Conservation (phyloP, 2,797 vertebrate species). For the Atherinosoma microstoma region DNA sequence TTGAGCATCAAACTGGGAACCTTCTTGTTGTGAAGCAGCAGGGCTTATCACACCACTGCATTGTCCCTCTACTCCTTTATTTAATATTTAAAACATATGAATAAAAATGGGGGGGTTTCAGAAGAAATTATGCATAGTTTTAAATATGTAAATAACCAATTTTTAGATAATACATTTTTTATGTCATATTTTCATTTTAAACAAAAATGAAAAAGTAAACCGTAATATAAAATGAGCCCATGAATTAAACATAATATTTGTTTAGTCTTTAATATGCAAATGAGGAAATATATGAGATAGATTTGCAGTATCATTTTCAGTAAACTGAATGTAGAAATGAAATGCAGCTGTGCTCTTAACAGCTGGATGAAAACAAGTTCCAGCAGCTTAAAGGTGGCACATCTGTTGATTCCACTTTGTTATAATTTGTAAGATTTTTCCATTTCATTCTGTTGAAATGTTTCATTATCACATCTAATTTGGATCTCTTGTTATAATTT, state of each 20-base stretch:
- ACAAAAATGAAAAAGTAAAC: neutral
- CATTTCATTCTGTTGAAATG: neutral
- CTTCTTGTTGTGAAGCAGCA: no score
- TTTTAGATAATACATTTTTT: no score
- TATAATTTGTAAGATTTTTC: neutral
- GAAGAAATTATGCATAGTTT: no score
- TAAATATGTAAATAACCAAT: no score
- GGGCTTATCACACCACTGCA: no score
- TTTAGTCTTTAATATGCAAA: neutral
- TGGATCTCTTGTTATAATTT: slow-evolving; percentile 7
- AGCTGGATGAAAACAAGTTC: slow-evolving; percentile 7
- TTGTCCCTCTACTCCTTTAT: no score
- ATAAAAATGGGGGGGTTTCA: no score
- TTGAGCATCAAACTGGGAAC: no score
- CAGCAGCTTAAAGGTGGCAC: neutral
- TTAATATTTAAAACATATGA: no score
- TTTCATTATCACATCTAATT: neutral
- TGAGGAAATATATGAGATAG: neutral
- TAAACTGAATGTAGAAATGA: slow-evolving; percentile 1
- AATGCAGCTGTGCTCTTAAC: neutral
- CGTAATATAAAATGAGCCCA: neutral
- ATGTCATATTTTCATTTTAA: no score
- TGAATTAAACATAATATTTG: neutral
- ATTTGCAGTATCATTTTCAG: neutral
- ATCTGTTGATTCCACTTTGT: neutral